phyloP scores from a whole-genome alignment of 2,888 invertebrate species.

The Rugalucina vietnamica region DNA sequence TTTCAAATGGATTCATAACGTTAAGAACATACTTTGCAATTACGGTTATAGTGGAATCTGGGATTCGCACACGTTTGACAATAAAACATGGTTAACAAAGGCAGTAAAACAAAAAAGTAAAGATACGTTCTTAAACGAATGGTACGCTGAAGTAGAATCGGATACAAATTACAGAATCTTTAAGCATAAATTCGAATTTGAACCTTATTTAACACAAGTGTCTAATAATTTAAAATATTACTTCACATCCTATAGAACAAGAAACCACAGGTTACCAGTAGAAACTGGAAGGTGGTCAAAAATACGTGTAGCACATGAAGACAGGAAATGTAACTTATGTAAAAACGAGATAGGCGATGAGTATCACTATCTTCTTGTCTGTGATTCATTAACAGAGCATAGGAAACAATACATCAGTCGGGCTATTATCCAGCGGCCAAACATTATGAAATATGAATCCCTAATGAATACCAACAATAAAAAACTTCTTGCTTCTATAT shows the following conservation, averaged over 20 bases:
- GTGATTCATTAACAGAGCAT: too few species aligned
- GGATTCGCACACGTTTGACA: not conserved
- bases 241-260: not conserved
- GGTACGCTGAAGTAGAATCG: not conserved
- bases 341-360: not conserved
- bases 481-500: too few species aligned
- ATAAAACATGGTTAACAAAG: not conserved
- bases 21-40: not conserved
- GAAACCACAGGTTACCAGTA: not conserved
- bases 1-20: not conserved
- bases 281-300: not conserved
- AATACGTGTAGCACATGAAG: not conserved
- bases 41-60: not conserved
- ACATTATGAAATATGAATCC: too few species aligned
- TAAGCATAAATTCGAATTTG: not conserved
- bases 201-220: not conserved
- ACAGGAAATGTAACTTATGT: not conserved
- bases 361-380: not conserved
- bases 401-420: too few species aligned
- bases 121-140: not conserved
- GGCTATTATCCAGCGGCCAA: too few species aligned
- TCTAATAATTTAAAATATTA: too few species aligned
- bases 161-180: not conserved
- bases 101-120: not conserved
- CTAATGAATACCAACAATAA: too few species aligned